phyloP scores from a whole-genome alignment of 2,797 vertebrate genomes.

The Apogon hyalosoma region DNA sequence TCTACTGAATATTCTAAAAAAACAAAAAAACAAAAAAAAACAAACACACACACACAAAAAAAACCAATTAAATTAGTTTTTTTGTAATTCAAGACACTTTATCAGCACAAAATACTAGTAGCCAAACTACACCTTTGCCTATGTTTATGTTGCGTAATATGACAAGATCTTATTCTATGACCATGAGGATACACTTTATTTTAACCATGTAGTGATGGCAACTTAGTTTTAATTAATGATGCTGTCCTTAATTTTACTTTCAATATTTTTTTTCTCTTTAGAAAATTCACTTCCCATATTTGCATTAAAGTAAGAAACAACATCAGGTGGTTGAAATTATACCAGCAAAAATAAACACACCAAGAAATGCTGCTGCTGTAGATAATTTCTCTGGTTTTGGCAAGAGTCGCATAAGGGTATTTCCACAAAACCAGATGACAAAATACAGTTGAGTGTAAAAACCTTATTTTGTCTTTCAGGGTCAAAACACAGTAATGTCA shows the following conservation, averaged over 20 bases:
- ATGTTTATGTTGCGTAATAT: too few relatives aligned
- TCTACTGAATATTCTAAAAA: not conserved
- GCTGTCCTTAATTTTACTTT: not conserved
- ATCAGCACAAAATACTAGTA: not conserved
- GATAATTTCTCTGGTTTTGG: too few relatives aligned
- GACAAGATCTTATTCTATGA: too few relatives aligned
- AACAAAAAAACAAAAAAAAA: not conserved
- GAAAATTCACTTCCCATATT: not conserved
- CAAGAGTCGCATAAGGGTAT: not conserved
- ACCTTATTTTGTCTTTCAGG: not conserved
- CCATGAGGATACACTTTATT: not conserved
- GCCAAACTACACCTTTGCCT: not conserved
- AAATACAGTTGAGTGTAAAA: not conserved
- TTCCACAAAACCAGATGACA: not conserved
- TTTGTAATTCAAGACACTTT: not conserved
- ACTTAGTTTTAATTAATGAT: not conserved
- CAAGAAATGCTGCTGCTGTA: too few relatives aligned
- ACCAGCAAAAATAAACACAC: not conserved
- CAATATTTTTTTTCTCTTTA: not conserved
- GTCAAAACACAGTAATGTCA: too few relatives aligned
- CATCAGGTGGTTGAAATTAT: not conserved
- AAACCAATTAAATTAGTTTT: too few relatives aligned
- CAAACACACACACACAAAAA: too few relatives aligned
- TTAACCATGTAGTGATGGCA: not conserved
- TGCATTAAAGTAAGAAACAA: constrained; percentile 1